Conservation (phyloP, 2,113 vertebrate species). For the Arvicanthis niloticus region DNA sequence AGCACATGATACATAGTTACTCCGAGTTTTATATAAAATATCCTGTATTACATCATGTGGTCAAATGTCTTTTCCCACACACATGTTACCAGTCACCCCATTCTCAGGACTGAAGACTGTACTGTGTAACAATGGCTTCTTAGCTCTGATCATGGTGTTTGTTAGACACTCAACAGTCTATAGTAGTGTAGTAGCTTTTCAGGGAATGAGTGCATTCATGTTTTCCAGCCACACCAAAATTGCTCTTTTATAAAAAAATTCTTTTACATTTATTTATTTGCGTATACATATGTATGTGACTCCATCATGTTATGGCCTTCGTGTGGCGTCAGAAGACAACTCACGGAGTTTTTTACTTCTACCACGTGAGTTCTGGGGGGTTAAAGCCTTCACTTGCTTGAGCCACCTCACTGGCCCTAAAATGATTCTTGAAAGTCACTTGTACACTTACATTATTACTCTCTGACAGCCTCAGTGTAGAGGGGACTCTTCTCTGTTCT, state of each 20-base stretch:
- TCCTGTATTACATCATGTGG: not conserved
- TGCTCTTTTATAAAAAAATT: not conserved
- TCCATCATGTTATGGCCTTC: not conserved
- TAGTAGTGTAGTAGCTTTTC: not conserved
- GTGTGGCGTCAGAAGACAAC: not conserved
- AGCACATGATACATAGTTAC: not conserved
- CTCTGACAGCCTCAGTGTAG: not conserved
- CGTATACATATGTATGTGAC: not conserved
- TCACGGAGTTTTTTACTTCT: not conserved
- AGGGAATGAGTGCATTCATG: not conserved
- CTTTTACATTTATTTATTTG: not conserved
- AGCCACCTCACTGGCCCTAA: not conserved
- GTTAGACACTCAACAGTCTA: not conserved
- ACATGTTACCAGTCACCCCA: not conserved
- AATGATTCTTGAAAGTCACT: constrained; percentile 6
- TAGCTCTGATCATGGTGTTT: not conserved
- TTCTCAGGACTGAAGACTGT: not conserved
- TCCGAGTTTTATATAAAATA: not conserved
- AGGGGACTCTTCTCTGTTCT: not conserved
- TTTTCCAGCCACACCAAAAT: not conserved
- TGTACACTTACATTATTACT: not conserved
- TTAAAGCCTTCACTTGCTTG: not conserved
- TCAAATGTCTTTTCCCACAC: not conserved
- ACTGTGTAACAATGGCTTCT: not conserved
- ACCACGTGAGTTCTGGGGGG: not conserved